Percentiles rank a stretch among this genome's conserved stretches.
These are phyloP conservation scores for Thysanoteuthis rhombus DNA, from an alignment of 2,888 invertebrate species.

Conservation along the genomic window DNA sequence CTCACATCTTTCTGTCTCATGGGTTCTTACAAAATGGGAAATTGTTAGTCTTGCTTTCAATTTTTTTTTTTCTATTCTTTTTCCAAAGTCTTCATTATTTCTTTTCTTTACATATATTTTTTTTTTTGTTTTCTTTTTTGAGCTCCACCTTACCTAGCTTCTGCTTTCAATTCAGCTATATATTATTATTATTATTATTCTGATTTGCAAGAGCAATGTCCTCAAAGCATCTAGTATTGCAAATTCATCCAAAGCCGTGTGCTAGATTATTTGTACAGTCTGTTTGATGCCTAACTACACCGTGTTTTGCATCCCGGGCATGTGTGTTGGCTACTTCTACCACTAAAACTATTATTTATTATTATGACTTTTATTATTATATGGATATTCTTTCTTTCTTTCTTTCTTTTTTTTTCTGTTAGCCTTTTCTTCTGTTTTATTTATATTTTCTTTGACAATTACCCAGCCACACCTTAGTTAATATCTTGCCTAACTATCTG, in stretches of 20 bases:
- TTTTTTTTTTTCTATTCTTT: not conserved
- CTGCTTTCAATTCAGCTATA: constrained; percentile 19
- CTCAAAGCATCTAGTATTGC: constrained; percentile 26
- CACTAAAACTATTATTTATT: not conserved
- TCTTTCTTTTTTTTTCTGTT: not conserved
- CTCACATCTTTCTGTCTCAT: not conserved
- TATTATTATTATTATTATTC: not conserved
- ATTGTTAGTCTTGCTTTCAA: not conserved
- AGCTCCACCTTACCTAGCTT: constrained; percentile 20
- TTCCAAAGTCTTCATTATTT: not conserved
- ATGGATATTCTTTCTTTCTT: not conserved
- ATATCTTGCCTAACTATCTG: not conserved
- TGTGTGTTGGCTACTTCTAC: not conserved
- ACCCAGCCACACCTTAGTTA: not conserved
- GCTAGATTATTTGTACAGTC: not conserved
- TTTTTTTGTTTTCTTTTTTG: not conserved
- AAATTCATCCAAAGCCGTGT: not conserved
- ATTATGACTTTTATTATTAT: not conserved
- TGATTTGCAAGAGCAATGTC: constrained; percentile 25
- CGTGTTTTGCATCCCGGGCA: not conserved
- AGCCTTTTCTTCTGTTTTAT: not conserved
- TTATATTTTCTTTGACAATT: not conserved
- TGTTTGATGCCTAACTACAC: not conserved
- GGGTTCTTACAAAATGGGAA: not conserved
- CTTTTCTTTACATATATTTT: not conserved